Conservation (phyloP, 2,888 invertebrate species). For the Andrena hattorfiana region DNA sequence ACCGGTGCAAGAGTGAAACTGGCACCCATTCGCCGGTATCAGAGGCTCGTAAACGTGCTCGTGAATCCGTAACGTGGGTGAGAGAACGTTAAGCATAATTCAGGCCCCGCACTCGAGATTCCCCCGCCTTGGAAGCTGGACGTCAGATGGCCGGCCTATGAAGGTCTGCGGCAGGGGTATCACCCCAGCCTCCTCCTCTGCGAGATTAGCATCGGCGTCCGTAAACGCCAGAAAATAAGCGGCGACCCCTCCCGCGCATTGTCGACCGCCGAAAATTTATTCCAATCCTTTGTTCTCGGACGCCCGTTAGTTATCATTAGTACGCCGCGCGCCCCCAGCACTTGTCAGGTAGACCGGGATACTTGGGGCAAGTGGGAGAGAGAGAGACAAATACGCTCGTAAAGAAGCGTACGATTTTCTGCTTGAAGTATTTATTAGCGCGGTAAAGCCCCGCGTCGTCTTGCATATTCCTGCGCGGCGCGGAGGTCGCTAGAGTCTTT, state of each 20-base stretch:
- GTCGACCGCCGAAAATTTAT: slow-evolving; percentile 73
- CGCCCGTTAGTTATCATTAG: slow-evolving; percentile 76
- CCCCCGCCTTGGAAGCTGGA: slow-evolving; percentile 52
- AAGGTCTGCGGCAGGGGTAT: slow-evolving; percentile 54
- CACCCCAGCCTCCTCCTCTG: slow-evolving; percentile 45
- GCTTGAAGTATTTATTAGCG: slow-evolving; percentile 53
- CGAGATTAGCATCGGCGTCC: slow-evolving; percentile 74
- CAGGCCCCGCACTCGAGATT: slow-evolving; percentile 63
- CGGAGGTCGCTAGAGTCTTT: background rate
- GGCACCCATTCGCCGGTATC: background rate
- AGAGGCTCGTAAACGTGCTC: slow-evolving; percentile 31
- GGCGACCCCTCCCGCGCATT: slow-evolving; percentile 63
- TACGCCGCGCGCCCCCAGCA: slow-evolving; percentile 66
- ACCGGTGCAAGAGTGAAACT: background rate
- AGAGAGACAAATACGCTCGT: slow-evolving; percentile 28
- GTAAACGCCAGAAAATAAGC: slow-evolving; percentile 74
- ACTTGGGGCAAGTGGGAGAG: slow-evolving; percentile 11
- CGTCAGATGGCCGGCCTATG: slow-evolving; percentile 71
- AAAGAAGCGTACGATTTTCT: slow-evolving; percentile 60
- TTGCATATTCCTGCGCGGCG: background rate
- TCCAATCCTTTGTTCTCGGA: slow-evolving; percentile 74
- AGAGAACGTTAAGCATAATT: slow-evolving; percentile 72
- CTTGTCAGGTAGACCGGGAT: slow-evolving; percentile 66
- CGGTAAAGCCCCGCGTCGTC: slow-evolving; percentile 4
- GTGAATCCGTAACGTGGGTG: slow-evolving; percentile 61